phyloP scores from a whole-genome alignment of 2,797 vertebrate species.

The Toxotes lorentzi region DNA sequence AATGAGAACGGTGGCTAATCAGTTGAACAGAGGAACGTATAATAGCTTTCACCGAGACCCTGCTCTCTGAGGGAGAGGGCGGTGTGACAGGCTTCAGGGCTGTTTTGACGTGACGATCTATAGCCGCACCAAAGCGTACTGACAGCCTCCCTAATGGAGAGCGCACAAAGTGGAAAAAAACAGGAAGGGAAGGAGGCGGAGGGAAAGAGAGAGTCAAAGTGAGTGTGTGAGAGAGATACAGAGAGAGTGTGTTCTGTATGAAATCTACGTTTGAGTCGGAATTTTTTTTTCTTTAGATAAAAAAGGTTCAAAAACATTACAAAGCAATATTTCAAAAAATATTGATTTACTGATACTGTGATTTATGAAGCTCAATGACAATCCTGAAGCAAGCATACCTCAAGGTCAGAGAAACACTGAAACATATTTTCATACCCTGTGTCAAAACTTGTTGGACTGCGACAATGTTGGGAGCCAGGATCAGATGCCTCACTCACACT shows the following conservation, averaged over 20 bases:
- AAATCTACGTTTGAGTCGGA: conserved; percentile 20
- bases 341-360: conserved; percentile 17
- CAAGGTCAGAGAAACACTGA: conserved; percentile 11
- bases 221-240: conserved; percentile 11
- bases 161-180: conserved; percentile 56
- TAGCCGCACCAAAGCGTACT: conserved; percentile 71
- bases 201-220: conserved; percentile 8
- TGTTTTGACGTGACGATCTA: conserved; percentile 81
- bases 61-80: conserved; percentile 62
- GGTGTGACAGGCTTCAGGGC: conserved; percentile 74
- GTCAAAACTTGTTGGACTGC: not conserved
- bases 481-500: not conserved
- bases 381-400: conserved; percentile 10
- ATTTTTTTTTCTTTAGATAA: not conserved
- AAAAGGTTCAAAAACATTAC: conserved; percentile 11
- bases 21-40: conserved; percentile 74
- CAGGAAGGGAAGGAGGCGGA: conserved; percentile 23
- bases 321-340: conserved; percentile 22
- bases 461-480: conserved; percentile 5
- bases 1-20: conserved; percentile 79
- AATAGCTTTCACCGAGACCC: conserved; percentile 75
- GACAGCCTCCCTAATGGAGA: conserved; percentile 82
- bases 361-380: conserved; percentile 27
- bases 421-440: conserved; percentile 1
- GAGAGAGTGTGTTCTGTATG: conserved; percentile 5